Percentiles rank a stretch among this genome's conserved stretches.
These are phyloP conservation scores for Capricornis sumatraensis DNA, from an alignment of 2,113 vertebrate genomes.

Conservation along the genomic window DNA sequence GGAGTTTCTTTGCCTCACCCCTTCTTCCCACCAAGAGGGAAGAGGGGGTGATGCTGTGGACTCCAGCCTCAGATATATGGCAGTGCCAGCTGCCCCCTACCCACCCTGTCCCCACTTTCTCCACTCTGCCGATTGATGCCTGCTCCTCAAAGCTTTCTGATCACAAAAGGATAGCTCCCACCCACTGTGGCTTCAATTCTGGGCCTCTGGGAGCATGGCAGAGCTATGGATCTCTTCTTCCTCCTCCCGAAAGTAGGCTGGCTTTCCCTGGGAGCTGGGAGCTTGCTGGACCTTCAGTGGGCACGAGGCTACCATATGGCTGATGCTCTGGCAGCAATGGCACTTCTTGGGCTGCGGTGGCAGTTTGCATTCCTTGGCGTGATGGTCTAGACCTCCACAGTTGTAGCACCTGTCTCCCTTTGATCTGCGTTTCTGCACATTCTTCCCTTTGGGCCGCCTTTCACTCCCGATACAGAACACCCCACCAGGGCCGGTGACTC, in stretches of 20 bases:
- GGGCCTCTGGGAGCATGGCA: constrained; percentile 80
- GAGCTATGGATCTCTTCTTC: constrained; percentile 85
- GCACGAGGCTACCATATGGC: constrained; percentile 97
- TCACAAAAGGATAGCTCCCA: constrained; percentile 56
- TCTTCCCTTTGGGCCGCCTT: constrained; percentile 94
- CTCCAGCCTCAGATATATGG: constrained; percentile 35
- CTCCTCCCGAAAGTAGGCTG: constrained; percentile 83
- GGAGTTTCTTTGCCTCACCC: constrained; percentile 49
- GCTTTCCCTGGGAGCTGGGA: constrained; percentile 91
- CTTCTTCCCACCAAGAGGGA: constrained; percentile 14
- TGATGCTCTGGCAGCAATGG: constrained; percentile 98
- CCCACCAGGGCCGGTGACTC: constrained; percentile 92
- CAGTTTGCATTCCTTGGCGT: constrained; percentile 98
- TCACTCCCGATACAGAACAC: constrained; percentile 94
- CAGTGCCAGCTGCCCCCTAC: constrained; percentile 40
- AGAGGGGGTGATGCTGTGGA: constrained; percentile 57
- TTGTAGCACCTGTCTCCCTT: constrained; percentile 99
- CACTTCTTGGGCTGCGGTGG: constrained; percentile 99
- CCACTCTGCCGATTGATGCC: constrained; percentile 66
- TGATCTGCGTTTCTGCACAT: constrained; percentile 91
- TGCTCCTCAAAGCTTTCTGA: constrained; percentile 73
- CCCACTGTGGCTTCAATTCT: constrained; percentile 82
- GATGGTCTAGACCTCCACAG: constrained; percentile 98
- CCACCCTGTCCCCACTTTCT: constrained; percentile 54
- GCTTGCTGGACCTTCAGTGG: constrained; percentile 90